These are phyloP conservation scores for Himantopus leucocephalus DNA, from an alignment of 2,113 vertebrate species.

Conservation along the genomic window DNA sequence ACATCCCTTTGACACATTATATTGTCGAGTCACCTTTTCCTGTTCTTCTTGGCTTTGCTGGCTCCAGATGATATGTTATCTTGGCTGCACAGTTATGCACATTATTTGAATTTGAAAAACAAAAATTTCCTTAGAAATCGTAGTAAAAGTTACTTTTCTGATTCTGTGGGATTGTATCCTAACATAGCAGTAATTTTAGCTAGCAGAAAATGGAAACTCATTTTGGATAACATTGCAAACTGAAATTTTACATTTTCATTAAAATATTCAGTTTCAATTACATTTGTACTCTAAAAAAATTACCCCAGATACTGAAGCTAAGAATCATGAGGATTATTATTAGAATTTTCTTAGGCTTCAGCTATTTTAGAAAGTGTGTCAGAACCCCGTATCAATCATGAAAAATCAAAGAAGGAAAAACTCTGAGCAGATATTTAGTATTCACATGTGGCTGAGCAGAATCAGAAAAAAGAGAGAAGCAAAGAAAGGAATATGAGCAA, in stretches of 20 bases:
- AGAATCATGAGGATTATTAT: neutral
- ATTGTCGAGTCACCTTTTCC: neutral
- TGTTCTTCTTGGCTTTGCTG: neutral
- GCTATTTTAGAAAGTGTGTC: neutral
- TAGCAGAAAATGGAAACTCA: neutral
- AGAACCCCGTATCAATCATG: neutral
- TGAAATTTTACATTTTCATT: neutral
- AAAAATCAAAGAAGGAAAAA: neutral
- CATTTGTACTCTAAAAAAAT: neutral
- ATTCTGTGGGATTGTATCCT: neutral
- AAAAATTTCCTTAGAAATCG: neutral
- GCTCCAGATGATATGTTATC: neutral
- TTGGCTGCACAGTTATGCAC: neutral
- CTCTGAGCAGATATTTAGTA: neutral
- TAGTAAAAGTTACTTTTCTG: neutral
- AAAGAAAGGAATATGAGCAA: neutral
- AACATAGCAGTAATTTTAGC: neutral
- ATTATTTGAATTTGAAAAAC: neutral
- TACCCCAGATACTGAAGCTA: neutral
- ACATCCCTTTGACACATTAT: neutral
- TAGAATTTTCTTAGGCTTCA: neutral
- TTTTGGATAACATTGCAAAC: neutral
- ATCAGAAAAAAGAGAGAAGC: neutral
- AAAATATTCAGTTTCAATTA: neutral
- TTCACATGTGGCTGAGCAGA: neutral